Evolutionary conservation across 2,888 invertebrate species (phyloP).

Genomic region (Rhyacophila evoluta): DNA sequence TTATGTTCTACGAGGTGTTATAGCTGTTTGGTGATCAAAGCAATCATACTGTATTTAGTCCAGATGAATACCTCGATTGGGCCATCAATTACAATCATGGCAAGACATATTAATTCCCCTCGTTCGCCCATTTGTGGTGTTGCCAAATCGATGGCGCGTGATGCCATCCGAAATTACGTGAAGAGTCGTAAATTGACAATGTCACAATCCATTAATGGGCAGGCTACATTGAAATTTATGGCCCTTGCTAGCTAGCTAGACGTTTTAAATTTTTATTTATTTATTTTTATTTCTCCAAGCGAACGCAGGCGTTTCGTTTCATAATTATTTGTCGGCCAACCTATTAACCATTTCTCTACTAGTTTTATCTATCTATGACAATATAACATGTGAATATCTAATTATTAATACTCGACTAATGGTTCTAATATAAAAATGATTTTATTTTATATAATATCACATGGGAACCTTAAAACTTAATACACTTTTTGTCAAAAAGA

Average conservation of each 20-base stretch:
- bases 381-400: too few species aligned
- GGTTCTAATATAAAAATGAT: too few species aligned
- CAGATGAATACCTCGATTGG: not conserved
- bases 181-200: constrained; percentile 38
- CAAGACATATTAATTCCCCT: not conserved
- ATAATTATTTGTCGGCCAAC: too few species aligned
- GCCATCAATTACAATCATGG: constrained; percentile 3
- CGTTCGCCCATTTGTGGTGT: not conserved
- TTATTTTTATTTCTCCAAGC: not conserved
- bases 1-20: too few species aligned
- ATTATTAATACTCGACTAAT: too few species aligned
- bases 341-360: too few species aligned
- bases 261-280: not conserved
- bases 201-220: constrained; percentile 44
- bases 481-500: too few species aligned
- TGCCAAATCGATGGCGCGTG: constrained; percentile 29
- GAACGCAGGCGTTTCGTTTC: not conserved
- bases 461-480: too few species aligned
- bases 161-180: constrained; percentile 25
- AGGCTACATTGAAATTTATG: constrained; percentile 47
- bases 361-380: too few species aligned
- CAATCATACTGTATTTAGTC: not conserved
- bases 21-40: too few species aligned
- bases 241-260: not conserved
- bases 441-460: too few species aligned